Evolutionary conservation across 2,113 vertebrate species (phyloP).

Genomic region (Sturnus vulgaris): DNA sequence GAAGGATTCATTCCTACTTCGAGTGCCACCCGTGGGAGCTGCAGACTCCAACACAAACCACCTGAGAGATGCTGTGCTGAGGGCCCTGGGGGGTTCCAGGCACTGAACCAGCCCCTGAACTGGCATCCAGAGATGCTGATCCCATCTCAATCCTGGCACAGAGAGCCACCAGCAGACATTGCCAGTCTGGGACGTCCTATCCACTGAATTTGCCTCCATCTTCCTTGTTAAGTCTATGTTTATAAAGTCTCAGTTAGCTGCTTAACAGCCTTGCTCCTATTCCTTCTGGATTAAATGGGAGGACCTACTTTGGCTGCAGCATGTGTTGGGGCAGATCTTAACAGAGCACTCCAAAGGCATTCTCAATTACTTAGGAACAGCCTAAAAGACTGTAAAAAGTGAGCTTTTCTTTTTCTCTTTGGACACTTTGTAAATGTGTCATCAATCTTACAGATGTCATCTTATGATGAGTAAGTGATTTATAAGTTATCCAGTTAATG

Average conservation of each 20-base stretch:
- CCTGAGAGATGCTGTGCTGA: not conserved
- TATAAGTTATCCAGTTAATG: not conserved
- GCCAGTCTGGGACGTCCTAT: not conserved
- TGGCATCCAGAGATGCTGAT: not conserved
- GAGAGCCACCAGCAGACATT: not conserved
- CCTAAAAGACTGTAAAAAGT: not conserved
- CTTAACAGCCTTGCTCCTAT: not conserved
- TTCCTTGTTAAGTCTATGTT: not conserved
- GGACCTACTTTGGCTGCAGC: not conserved
- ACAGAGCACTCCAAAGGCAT: not conserved
- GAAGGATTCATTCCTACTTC: not conserved
- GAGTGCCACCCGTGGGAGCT: not conserved
- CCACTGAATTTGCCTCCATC: not conserved
- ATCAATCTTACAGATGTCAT: not conserved
- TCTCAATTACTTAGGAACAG: not conserved
- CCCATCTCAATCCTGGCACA: not conserved
- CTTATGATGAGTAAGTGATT: not conserved
- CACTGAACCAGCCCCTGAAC: not conserved
- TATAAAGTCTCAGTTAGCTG: not conserved
- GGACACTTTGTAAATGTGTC: not conserved
- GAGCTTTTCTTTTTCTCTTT: not conserved
- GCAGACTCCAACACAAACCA: not conserved
- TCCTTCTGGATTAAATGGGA: not conserved
- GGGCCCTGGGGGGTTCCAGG: not conserved
- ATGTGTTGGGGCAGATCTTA: not conserved